phyloP scores from a whole-genome alignment of 2,888 invertebrate genomes.

The Parnassius apollo region DNA sequence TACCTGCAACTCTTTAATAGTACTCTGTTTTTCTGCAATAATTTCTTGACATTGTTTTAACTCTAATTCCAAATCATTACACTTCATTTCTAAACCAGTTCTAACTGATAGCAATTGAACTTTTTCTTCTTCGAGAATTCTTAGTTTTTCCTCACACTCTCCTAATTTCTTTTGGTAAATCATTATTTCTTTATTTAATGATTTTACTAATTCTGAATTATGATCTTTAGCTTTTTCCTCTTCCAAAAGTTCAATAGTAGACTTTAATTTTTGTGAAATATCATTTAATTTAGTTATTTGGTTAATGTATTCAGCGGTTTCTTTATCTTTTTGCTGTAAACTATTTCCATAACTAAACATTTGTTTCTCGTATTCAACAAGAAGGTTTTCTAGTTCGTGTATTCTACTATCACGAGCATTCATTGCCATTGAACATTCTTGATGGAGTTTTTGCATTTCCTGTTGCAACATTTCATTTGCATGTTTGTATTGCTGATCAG shows the following conservation, averaged over 20 bases:
- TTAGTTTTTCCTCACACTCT: conserved; percentile 65
- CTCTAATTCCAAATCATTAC: conserved; percentile 54
- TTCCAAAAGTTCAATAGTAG: conserved; percentile 72
- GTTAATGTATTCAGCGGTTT: conserved; percentile 71
- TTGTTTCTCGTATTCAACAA: conserved; percentile 75
- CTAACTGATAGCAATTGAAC: conserved; percentile 58
- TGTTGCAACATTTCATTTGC: conserved; percentile 54
- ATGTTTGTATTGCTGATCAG: conserved; percentile 53
- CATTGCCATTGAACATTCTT: conserved; percentile 60
- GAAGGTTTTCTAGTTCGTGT: conserved; percentile 71
- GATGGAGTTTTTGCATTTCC: conserved; percentile 59
- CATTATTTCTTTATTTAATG: conserved; percentile 78
- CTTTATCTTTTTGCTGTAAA: conserved; percentile 72
- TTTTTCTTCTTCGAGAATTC: conserved; percentile 70
- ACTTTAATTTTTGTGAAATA: conserved; percentile 72
- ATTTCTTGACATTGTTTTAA: conserved; percentile 65
- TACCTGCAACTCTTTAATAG: conserved; percentile 70
- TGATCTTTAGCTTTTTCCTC: conserved; percentile 75
- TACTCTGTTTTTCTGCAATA: conserved; percentile 64
- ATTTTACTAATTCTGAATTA: conserved; percentile 73
- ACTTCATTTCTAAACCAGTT: conserved; percentile 55
- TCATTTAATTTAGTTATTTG: conserved; percentile 80
- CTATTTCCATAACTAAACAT: conserved; percentile 65
- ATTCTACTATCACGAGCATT: conserved; percentile 68
- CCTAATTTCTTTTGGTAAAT: conserved; percentile 63